A percentile compares a stretch with the other conserved stretches of the same genome.
These are phyloP conservation scores for Pteropus rufus DNA, from an alignment of 2,797 vertebrate species.

Conservation along the genomic window DNA sequence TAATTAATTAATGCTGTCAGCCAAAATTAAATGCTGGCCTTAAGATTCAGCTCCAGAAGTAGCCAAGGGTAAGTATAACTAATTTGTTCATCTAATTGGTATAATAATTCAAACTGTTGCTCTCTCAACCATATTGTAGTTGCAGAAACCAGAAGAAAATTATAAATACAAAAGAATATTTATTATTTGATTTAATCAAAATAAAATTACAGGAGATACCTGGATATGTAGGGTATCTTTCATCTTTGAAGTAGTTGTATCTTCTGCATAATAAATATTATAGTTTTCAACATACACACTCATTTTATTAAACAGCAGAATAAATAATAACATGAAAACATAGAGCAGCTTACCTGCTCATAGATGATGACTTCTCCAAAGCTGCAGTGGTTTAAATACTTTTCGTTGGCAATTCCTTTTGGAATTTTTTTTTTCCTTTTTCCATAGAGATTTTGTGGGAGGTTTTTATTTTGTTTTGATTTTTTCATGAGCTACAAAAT, in stretches of 20 bases:
- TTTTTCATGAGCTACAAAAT: conserved; percentile 56
- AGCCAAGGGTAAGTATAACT: background rate
- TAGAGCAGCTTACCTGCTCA: conserved; percentile 32
- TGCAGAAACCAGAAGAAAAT: conserved; percentile 18
- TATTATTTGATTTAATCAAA: conserved; percentile 22
- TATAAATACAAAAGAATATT: background rate
- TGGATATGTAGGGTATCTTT: background rate
- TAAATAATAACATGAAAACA: conserved; percentile 59
- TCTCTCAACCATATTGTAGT: background rate
- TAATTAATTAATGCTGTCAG: no score
- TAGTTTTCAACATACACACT: background rate
- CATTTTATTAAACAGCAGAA: conserved; percentile 41
- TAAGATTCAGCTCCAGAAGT: background rate
- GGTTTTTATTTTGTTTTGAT: conserved; percentile 70
- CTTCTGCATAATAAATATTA: background rate
- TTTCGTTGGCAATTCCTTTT: conserved; percentile 61
- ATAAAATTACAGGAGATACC: background rate
- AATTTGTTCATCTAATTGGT: background rate
- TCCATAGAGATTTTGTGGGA: background rate
- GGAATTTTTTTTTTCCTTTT: conserved; percentile 50
- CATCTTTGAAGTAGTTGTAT: background rate
- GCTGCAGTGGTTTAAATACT: conserved; percentile 30
- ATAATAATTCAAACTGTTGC: background rate
- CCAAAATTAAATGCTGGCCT: conserved; percentile 38
- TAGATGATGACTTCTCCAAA: conserved; percentile 44